Percentiles rank a stretch among this genome's conserved stretches.
Conservation (phyloP, 2,797 vertebrate genomes). For the Acanthurus leucopareius region DNA sequence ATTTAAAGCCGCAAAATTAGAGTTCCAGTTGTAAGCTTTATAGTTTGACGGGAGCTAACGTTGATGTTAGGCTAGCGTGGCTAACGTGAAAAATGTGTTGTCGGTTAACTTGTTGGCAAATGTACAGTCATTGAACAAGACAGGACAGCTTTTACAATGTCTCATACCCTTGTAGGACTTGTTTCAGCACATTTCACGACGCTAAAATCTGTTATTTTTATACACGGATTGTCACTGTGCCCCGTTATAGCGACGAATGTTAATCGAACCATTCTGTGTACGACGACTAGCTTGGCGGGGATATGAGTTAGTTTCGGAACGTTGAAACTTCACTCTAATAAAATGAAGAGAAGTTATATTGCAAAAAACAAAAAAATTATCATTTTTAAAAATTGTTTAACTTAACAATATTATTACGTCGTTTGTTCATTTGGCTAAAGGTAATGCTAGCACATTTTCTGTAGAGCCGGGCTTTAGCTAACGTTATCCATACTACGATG, state of each 20-base stretch:
- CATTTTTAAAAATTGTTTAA: not conserved
- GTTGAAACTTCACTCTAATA: not conserved
- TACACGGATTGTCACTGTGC: not conserved
- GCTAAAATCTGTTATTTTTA: fast-evolving
- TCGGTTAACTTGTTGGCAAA: not conserved
- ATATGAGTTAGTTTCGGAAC: not conserved
- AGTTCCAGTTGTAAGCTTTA: conserved; percentile 26
- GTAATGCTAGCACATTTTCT: not conserved
- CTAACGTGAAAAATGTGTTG: conserved; percentile 26
- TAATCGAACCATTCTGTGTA: not conserved
- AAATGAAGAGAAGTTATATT: not conserved
- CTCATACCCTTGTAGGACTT: fast-evolving
- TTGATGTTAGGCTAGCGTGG: conserved; percentile 44
- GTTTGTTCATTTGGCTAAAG: not conserved
- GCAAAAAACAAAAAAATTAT: no score
- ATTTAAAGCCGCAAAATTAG: conserved; percentile 7
- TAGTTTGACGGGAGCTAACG: conserved; percentile 43
- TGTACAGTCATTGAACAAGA: not conserved
- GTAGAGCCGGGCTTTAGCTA: not conserved
- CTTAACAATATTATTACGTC: no score
- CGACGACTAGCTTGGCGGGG: not conserved
- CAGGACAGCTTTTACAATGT: fast-evolving
- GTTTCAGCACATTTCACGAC: not conserved
- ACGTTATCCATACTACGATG: fast-evolving
- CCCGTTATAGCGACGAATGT: not conserved